These are phyloP conservation scores for Ophthalmolycus amberensis DNA, from an alignment of 2,113 vertebrate genomes.

Conservation along the genomic window DNA sequence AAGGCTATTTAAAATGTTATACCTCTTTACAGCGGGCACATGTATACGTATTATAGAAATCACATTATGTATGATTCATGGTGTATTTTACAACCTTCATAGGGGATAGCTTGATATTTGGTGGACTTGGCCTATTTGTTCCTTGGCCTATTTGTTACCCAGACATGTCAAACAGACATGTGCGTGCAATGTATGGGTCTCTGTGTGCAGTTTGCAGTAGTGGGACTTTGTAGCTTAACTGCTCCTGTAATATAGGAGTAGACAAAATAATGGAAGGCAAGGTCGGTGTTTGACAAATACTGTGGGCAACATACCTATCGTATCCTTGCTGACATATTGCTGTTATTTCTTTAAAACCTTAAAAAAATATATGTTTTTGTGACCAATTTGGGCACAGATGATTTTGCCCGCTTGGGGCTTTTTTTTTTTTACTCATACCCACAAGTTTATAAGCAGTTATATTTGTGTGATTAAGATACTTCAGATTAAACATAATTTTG, in stretches of 20 bases:
- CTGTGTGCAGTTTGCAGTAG: neutral
- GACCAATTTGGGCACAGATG: neutral
- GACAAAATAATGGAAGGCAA: neutral
- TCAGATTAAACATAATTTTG: neutral
- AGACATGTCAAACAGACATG: neutral
- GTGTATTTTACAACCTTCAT: conserved; percentile 9
- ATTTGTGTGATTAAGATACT: neutral
- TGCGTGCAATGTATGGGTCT: neutral
- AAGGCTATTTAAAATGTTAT: conserved; percentile 43
- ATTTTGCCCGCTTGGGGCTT: neutral
- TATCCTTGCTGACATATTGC: neutral
- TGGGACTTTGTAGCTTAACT: neutral
- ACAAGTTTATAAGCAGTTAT: neutral
- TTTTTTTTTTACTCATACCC: neutral
- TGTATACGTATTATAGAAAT: conserved; percentile 35
- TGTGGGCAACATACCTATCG: neutral
- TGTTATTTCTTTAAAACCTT: neutral
- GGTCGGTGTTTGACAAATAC: neutral
- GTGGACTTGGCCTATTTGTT: conserved; percentile 17
- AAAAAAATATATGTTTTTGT: neutral
- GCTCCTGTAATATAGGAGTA: neutral
- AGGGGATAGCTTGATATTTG: neutral
- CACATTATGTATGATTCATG: conserved; percentile 29
- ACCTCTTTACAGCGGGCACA: conserved; percentile 27
- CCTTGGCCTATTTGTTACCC: conserved; percentile 15